A percentile compares a stretch with the other conserved stretches of the same genome.
Evolutionary conservation across 2,113 vertebrate genomes (phyloP).

Genomic region (Rhinogobius similis): DNA sequence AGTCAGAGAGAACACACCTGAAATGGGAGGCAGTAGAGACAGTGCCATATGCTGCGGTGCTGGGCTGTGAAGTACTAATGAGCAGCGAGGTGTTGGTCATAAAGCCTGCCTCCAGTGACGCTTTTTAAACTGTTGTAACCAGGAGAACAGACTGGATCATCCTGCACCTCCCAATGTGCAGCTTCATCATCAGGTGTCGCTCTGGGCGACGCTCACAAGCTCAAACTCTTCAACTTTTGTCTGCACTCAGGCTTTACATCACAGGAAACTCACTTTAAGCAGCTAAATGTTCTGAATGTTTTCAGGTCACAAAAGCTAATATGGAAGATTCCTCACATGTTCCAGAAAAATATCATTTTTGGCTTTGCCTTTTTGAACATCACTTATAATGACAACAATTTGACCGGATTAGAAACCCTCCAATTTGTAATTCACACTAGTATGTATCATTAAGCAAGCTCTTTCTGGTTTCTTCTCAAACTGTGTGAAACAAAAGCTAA

Average conservation of each 20-base stretch:
- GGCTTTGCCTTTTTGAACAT: neutral
- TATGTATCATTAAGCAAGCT: constrained; percentile 68
- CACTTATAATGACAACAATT: constrained; percentile 26
- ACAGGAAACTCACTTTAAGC: constrained; percentile 8
- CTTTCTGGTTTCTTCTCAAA: constrained; percentile 54
- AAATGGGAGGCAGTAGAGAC: constrained; percentile 59
- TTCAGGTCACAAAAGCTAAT: constrained; percentile 22
- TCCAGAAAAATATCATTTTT: neutral
- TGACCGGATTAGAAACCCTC: constrained; percentile 57
- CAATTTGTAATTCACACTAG: constrained; percentile 46
- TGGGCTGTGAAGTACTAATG: constrained; percentile 68
- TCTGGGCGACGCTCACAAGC: constrained; percentile 47
- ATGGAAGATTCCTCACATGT: constrained; percentile 3
- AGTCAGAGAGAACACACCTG: constrained; percentile 59
- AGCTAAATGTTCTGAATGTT: constrained; percentile 11
- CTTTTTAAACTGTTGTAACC: constrained; percentile 60
- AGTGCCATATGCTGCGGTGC: constrained; percentile 68
- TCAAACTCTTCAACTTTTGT: constrained; percentile 46
- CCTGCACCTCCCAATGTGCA: constrained; percentile 56
- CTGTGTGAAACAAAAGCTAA: constrained; percentile 70
- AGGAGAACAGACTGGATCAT: constrained; percentile 58
- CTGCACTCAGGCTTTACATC: constrained; percentile 32
- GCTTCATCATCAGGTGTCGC: constrained; percentile 53
- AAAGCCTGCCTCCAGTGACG: constrained; percentile 65
- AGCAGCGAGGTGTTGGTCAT: constrained; percentile 64